Percentiles rank a stretch among this genome's conserved stretches.
phyloP scores from a whole-genome alignment of 2,888 invertebrate genomes.

The Conchocele bisecta region DNA sequence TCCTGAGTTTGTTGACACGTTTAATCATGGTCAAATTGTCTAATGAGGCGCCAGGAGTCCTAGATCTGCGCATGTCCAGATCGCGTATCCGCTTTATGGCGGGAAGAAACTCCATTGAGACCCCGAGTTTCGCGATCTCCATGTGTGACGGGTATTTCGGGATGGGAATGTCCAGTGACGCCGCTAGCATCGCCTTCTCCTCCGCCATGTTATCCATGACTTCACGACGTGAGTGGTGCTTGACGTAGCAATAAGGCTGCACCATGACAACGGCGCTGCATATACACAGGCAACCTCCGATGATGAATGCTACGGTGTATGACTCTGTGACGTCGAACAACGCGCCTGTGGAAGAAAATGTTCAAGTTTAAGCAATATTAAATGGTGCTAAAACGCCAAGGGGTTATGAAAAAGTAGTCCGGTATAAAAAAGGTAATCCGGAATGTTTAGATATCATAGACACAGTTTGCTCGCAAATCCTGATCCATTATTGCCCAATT shows the following conservation, averaged over 20 bases:
- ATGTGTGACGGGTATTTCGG: conserved; percentile 30
- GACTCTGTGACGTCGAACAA: conserved; percentile 57
- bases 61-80: conserved; percentile 36
- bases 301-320: conserved; percentile 53
- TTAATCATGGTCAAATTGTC: not conserved
- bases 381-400: no score
- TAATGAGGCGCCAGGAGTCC: conserved; percentile 1
- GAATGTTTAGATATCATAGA: no score
- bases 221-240: conserved; percentile 9
- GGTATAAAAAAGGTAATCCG: no score
- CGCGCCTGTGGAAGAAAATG: conserved; percentile 43
- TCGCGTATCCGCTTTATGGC: conserved; percentile 1
- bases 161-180: conserved; percentile 29
- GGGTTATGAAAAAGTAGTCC: no score
- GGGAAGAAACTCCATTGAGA: conserved; percentile 44
- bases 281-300: conserved; percentile 51
- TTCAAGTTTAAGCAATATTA: no score
- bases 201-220: conserved; percentile 16
- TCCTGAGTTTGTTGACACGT: not conserved
- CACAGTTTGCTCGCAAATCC: no score
- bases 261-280: conserved; percentile 55
- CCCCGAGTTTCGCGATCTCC: conserved; percentile 36
- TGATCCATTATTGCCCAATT: no score
- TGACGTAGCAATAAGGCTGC: conserved; percentile 51
- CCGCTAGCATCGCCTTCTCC: conserved; percentile 34